These are phyloP conservation scores for Petrolisthes manimaculis DNA, from an alignment of 2,888 invertebrate genomes.

Conservation along the genomic window DNA sequence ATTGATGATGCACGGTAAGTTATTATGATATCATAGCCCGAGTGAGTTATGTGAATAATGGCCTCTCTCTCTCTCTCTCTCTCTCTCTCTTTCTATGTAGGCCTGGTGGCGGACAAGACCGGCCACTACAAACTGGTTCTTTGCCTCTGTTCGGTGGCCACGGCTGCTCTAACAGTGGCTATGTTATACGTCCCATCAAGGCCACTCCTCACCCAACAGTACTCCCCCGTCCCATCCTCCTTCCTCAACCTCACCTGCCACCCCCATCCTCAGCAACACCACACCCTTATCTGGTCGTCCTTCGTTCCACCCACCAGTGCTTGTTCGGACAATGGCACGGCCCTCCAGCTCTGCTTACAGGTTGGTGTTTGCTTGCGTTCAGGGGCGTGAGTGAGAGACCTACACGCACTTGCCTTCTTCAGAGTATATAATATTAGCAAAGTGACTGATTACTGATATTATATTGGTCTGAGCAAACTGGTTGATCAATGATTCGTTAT, in stretches of 20 bases:
- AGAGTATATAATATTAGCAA: too few relatives aligned
- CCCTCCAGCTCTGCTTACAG: background rate
- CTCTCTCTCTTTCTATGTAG: constrained; percentile 60
- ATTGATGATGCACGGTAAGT: too few relatives aligned
- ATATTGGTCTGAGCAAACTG: too few relatives aligned
- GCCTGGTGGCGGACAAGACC: constrained; percentile 82
- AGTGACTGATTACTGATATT: too few relatives aligned
- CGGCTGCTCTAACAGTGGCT: constrained; percentile 84
- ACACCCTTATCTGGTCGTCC: constrained; percentile 15
- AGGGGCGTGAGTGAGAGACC: too few relatives aligned
- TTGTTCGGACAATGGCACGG: background rate
- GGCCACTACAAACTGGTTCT: constrained; percentile 88
- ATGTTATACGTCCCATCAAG: constrained; percentile 72
- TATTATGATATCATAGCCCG: too few relatives aligned
- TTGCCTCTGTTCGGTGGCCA: constrained; percentile 81
- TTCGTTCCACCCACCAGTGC: constrained; percentile 22
- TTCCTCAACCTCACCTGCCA: constrained; percentile 11
- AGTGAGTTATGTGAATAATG: too few relatives aligned
- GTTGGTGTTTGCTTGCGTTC: too few relatives aligned
- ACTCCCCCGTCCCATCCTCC: too few relatives aligned
- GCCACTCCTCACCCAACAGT: background rate
- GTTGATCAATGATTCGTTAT: too few relatives aligned
- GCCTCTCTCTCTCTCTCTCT: background rate
- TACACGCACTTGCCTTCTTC: too few relatives aligned
- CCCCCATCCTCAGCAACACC: background rate